These are phyloP conservation scores for Apamea monoglypha DNA, from an alignment of 2,888 invertebrate genomes.

Conservation along the genomic window DNA sequence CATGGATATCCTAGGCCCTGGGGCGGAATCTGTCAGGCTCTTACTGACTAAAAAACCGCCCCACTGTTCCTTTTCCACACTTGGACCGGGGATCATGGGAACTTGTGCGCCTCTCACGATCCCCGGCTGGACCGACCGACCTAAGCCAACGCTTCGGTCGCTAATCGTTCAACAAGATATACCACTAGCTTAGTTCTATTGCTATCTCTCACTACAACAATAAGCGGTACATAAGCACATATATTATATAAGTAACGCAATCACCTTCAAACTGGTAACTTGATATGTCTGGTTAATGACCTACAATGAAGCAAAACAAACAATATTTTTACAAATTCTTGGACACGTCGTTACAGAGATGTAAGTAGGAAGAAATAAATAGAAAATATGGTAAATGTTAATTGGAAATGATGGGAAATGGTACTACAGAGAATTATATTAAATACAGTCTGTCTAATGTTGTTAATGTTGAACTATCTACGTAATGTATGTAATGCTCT, in stretches of 20 bases:
- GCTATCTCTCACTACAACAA: constrained; percentile 44
- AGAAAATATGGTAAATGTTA: neutral
- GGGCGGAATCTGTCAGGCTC: neutral
- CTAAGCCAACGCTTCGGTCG: neutral
- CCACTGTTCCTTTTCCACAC: neutral
- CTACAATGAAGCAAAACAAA: constrained; percentile 78
- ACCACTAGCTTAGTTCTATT: constrained; percentile 13
- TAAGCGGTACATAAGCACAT: constrained; percentile 53
- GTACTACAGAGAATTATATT: neutral
- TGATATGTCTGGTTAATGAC: constrained; percentile 80
- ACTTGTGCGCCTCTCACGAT: too few relatives aligned
- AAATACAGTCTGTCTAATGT: constrained; percentile 8
- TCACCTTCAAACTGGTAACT: constrained; percentile 76
- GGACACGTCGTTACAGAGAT: constrained; percentile 48
- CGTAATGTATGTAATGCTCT: neutral
- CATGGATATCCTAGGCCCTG: neutral
- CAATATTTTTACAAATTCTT: constrained; percentile 54
- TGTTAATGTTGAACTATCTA: neutral
- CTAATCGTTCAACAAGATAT: neutral
- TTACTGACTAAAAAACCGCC: neutral
- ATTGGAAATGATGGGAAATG: neutral
- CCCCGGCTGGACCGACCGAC: too few relatives aligned
- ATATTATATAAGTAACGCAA: constrained; percentile 61
- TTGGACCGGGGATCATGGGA: too few relatives aligned
- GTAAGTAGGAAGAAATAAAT: neutral